Conservation (phyloP, 2,888 invertebrate genomes). For the Helleia helle region DNA sequence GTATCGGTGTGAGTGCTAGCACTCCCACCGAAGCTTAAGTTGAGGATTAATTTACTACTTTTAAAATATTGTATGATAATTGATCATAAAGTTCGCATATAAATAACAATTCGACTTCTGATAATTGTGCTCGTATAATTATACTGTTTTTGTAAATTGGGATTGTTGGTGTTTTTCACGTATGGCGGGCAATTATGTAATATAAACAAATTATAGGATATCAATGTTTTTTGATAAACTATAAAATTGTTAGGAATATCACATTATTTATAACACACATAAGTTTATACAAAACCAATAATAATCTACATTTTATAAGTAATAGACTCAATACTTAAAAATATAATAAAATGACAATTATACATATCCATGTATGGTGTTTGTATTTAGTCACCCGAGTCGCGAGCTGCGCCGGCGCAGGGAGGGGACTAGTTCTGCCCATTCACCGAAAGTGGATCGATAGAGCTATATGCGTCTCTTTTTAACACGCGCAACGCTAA, state of each 20-base stretch:
- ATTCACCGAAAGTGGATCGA: slow-evolving; percentile 34
- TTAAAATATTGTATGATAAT: neutral
- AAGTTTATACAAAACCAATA: too few species aligned
- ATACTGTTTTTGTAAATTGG: too few species aligned
- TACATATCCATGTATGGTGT: slow-evolving; percentile 11
- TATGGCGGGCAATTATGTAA: slow-evolving; percentile 14
- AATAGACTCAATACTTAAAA: too few species aligned
- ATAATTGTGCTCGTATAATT: neutral
- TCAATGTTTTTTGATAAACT: too few species aligned
- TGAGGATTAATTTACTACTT: neutral
- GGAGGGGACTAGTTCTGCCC: slow-evolving; percentile 60
- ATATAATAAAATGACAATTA: too few species aligned
- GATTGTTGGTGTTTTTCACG: too few species aligned
- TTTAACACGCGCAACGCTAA: slow-evolving; percentile 29
- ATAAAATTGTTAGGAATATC: too few species aligned
- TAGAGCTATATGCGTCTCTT: slow-evolving; percentile 49
- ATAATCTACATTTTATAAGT: too few species aligned
- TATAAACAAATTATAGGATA: slow-evolving; percentile 17
- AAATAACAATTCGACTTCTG: neutral
- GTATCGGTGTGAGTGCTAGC: slow-evolving; percentile 53
- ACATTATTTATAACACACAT: too few species aligned
- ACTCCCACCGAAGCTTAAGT: slow-evolving; percentile 49
- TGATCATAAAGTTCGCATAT: neutral
- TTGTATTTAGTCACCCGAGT: slow-evolving; percentile 55
- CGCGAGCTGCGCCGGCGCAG: slow-evolving; percentile 57